phyloP scores from a whole-genome alignment of 2,888 invertebrate genomes.

The Zonitis immaculata region DNA sequence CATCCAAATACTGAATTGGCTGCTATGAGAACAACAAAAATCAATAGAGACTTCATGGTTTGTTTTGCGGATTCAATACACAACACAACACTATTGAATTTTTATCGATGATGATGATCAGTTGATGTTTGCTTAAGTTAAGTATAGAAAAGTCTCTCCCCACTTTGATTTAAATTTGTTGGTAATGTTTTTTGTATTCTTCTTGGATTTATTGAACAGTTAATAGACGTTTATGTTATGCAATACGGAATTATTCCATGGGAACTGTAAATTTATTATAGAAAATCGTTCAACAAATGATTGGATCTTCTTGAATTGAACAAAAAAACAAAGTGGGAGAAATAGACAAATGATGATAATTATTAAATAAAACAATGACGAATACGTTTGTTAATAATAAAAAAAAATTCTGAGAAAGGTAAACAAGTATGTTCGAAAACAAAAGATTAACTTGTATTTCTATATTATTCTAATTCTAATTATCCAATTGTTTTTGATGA shows the following conservation, averaged over 20 bases:
- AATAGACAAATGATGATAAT: neutral
- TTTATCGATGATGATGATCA: neutral
- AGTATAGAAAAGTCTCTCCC: constrained; percentile 9
- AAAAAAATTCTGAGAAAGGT: neutral
- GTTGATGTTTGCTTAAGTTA: constrained; percentile 1
- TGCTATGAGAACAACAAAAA: neutral
- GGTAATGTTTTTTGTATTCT: constrained; percentile 6
- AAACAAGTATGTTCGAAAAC: no score
- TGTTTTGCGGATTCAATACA: neutral
- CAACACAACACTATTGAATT: neutral
- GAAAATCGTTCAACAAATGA: neutral
- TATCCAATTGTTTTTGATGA: no score
- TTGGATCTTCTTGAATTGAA: neutral
- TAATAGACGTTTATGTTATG: constrained; percentile 12
- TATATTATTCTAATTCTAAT: no score
- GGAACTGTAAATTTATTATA: neutral
- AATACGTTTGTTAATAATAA: neutral
- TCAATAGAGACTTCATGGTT: neutral
- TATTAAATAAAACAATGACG: neutral
- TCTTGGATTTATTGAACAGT: constrained; percentile 10
- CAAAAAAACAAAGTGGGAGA: neutral
- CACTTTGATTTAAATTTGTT: constrained; percentile 6
- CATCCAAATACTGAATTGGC: neutral
- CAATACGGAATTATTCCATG: constrained; percentile 2
- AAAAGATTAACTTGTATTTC: no score